Evolutionary conservation across 2,888 invertebrate genomes (phyloP).

Genomic region (Phaonia tiefii): DNA sequence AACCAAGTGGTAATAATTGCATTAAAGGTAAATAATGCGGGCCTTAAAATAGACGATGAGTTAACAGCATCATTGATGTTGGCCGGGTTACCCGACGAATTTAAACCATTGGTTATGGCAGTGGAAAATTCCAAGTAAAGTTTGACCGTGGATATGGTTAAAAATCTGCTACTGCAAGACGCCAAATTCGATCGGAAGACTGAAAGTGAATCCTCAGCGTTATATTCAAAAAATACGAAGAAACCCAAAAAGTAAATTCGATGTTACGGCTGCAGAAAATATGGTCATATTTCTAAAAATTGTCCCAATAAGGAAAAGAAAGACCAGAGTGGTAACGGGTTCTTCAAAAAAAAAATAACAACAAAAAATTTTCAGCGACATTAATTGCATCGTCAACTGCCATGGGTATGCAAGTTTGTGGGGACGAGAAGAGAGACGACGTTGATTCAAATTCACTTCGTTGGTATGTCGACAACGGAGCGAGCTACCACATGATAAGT

Average conservation of each 20-base stretch:
- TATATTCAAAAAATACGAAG: slow-evolving; percentile 39
- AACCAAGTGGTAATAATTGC: slow-evolving; percentile 64
- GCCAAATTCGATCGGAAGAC: slow-evolving; percentile 51
- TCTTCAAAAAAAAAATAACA: slow-evolving; percentile 19
- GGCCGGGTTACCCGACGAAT: slow-evolving; percentile 24
- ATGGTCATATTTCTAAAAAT: slow-evolving; percentile 33
- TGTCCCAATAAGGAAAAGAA: background rate
- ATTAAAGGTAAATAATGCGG: slow-evolving; percentile 37
- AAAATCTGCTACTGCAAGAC: slow-evolving; percentile 53
- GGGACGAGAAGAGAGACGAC: background rate
- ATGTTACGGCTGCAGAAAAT: slow-evolving; percentile 25
- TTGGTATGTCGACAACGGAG: slow-evolving; percentile 26
- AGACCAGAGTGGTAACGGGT: background rate
- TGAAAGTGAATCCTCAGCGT: slow-evolving; percentile 24
- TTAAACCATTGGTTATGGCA: slow-evolving; percentile 23
- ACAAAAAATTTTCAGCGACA: slow-evolving; percentile 1
- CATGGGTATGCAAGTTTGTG: background rate
- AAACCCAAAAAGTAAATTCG: slow-evolving; percentile 11
- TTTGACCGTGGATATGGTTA: slow-evolving; percentile 55
- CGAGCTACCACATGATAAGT: slow-evolving; percentile 23
- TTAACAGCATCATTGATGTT: slow-evolving; percentile 59
- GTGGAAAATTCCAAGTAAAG: slow-evolving; percentile 43
- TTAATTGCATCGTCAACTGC: background rate
- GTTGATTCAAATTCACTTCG: background rate
- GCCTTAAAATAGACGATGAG: slow-evolving; percentile 53